These are phyloP conservation scores for Melanocharis versteri DNA, from an alignment of 2,113 vertebrate genomes.

Conservation along the genomic window DNA sequence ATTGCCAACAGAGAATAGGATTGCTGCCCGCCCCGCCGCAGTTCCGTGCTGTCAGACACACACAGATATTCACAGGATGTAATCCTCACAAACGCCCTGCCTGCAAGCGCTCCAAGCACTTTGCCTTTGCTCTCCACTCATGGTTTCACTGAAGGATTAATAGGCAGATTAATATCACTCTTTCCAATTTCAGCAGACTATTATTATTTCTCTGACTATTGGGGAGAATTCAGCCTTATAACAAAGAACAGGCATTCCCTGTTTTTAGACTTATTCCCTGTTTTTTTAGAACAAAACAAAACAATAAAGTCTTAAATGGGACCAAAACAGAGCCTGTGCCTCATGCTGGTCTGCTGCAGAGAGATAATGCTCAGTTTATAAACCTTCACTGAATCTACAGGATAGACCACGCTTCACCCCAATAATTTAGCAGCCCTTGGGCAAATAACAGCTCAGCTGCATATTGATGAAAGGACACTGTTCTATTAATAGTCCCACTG, in stretches of 20 bases:
- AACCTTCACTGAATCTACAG: background rate
- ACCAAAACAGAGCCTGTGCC: background rate
- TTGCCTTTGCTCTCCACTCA: background rate
- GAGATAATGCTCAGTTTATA: background rate
- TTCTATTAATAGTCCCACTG: background rate
- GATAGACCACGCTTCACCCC: background rate
- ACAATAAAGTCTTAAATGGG: background rate
- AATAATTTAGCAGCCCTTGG: constrained; percentile 13
- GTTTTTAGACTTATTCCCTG: background rate
- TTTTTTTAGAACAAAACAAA: no score
- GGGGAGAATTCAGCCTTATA: background rate
- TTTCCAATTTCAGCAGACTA: background rate
- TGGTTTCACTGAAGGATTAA: background rate
- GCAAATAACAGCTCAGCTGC: background rate
- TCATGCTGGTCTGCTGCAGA: background rate
- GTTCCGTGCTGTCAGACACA: background rate
- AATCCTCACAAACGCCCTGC: background rate
- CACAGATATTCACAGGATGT: background rate
- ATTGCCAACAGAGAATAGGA: background rate
- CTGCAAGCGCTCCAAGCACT: background rate
- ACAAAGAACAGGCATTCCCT: background rate
- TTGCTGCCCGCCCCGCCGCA: fast-evolving
- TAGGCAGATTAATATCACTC: background rate
- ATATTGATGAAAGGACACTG: background rate
- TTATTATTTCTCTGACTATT: background rate